Evolutionary conservation across 2,797 vertebrate genomes (phyloP), one percentile per base, ranked within the genome.

Genomic region (Ctenopoma multispine): DNA sequence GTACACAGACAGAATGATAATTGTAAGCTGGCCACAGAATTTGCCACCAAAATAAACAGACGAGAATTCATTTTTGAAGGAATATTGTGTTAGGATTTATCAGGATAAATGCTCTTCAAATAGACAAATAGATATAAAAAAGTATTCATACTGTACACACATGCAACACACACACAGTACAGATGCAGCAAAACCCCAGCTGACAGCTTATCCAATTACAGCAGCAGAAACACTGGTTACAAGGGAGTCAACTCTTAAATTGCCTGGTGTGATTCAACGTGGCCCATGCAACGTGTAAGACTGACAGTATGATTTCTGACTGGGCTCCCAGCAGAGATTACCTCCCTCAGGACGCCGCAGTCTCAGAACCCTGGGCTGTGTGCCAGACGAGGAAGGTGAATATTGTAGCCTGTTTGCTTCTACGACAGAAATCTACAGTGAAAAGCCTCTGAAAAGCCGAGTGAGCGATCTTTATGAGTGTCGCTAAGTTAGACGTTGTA

Each of bases 201-300:
- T 81, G 80, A 79, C 81, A 86, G 76, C 62, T 90, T 83, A 87
- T 87, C 82, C 85, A 88, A 77, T 84, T 87, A 84, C 36, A 21
- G 43, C 38, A 10, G 50, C 67, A 63, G 76, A 84, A 53, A 82
- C 79, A 77, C 31, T 72, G 72, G 67, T 74, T 77, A 69, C 66
- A 71, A 55, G 47, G 69, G 63, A 87, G 63, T 75, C 65, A 69
- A 86, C 66, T 84, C 78, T 64, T 60, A 75, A 84, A 86, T 79
- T 79, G 72, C 63, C 77, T 75, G 62, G 71, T 73, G 82, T 80
- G 63, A 80, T 69, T 81, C 77, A 77, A 55, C 69, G 79, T 79
- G 79, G 70, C 73, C 72, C 66, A 49, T 6, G 14, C 15, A 18
- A 79, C 64, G 70, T 74, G 70, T 75, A 79, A 77, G 83, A 83